Evolutionary conservation across 2,113 vertebrate species (phyloP).

Genomic region (Aplodontia rufa): DNA sequence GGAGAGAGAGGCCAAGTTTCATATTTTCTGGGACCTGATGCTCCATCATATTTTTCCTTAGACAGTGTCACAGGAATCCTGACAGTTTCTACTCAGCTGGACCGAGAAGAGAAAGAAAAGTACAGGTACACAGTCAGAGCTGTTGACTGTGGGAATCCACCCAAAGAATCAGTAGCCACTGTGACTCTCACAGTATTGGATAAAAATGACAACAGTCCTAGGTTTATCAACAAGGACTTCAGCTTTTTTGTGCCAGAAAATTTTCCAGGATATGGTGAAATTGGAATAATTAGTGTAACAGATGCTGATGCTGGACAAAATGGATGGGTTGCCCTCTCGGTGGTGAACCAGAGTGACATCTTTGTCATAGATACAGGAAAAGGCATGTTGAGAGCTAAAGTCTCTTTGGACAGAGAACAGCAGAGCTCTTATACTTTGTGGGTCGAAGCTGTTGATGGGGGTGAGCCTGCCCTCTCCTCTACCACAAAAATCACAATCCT

Average conservation of each 20-base stretch:
- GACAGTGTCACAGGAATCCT: constrained; percentile 92
- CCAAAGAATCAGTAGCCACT: constrained; percentile 93
- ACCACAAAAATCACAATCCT: constrained; percentile 96
- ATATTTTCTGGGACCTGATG: constrained; percentile 93
- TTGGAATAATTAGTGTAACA: constrained; percentile 95
- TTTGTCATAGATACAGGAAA: constrained; percentile 98
- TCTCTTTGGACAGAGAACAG: constrained; percentile 95
- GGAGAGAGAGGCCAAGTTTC: constrained; percentile 90
- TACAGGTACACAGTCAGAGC: constrained; percentile 96
- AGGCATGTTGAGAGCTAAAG: constrained; percentile 94
- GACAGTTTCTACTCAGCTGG: constrained; percentile 92
- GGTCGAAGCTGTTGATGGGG: constrained; percentile 95
- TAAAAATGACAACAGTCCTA: constrained; percentile 97
- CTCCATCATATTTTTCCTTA: constrained; percentile 92
- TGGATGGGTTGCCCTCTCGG: constrained; percentile 96
- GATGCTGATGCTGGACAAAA: constrained; percentile 95
- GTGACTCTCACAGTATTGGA: constrained; percentile 93
- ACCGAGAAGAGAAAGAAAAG: constrained; percentile 96
- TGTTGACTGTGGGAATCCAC: constrained; percentile 92
- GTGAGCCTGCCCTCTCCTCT: constrained; percentile 95
- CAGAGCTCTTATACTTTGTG: constrained; percentile 96
- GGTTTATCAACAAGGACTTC: constrained; percentile 99
- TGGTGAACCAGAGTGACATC: constrained; percentile 96
- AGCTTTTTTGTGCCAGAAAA: constrained; percentile 99
- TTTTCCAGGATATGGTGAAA: constrained; percentile 97